phyloP scores from a whole-genome alignment of 2,797 vertebrate species.

The Rachycentron canadum region DNA sequence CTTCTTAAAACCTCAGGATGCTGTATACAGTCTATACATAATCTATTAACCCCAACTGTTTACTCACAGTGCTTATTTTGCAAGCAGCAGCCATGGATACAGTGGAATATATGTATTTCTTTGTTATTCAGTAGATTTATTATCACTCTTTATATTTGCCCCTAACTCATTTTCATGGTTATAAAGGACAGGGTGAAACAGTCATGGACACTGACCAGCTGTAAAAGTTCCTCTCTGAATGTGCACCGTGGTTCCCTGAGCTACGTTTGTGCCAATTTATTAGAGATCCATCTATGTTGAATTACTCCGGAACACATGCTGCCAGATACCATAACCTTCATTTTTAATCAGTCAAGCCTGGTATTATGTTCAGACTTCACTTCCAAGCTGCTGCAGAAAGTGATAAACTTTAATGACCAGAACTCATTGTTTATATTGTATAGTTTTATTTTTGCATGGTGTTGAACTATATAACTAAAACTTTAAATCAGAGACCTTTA shows the following conservation, averaged over 20 bases:
- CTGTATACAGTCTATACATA: conserved; percentile 2
- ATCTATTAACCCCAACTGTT: conserved; percentile 34
- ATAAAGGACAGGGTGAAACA: conserved; percentile 4
- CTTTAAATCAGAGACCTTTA: conserved; percentile 36
- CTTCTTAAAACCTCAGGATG: conserved; percentile 18
- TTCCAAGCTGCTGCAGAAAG: background rate
- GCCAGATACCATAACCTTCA: conserved; percentile 3
- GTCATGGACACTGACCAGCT: conserved; percentile 15
- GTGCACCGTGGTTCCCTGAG: background rate
- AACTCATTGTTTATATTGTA: background rate
- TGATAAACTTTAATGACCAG: conserved; percentile 18
- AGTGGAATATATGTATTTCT: background rate
- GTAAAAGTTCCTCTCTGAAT: background rate
- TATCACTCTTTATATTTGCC: background rate
- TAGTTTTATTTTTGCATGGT: background rate
- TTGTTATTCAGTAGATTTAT: conserved; percentile 5
- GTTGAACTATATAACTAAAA: background rate
- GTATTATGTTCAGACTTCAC: conserved; percentile 1
- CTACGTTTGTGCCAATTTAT: background rate
- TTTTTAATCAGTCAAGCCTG: conserved; percentile 1
- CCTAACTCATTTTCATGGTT: conserved; percentile 29
- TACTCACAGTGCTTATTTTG: background rate
- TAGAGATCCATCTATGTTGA: conserved; percentile 1
- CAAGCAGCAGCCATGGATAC: conserved; percentile 11
- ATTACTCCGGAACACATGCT: conserved; percentile 20